These are phyloP conservation scores for Plusia festucae DNA, from an alignment of 2,888 invertebrate species.

Conservation along the genomic window DNA sequence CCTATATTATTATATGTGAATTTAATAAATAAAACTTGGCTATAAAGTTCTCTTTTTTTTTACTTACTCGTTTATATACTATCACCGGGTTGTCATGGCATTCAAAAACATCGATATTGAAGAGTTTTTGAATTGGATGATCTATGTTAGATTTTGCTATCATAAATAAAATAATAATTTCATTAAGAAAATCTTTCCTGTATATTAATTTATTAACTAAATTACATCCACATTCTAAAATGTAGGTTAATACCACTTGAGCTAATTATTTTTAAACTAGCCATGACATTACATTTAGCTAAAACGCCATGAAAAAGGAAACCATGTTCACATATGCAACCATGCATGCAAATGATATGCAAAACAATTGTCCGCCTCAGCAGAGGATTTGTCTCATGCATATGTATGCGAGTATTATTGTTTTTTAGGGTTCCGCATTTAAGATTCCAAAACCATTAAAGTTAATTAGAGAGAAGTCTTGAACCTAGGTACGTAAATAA, in stretches of 20 bases:
- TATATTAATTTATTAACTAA: too few relatives aligned
- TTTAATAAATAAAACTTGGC: too few relatives aligned
- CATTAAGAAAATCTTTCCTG: too few relatives aligned
- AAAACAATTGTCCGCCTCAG: constrained; percentile 35
- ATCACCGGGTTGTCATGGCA: too few relatives aligned
- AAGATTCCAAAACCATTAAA: neutral
- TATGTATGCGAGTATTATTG: constrained; percentile 20
- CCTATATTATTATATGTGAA: too few relatives aligned
- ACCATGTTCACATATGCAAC: constrained; percentile 24
- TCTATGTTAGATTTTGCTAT: too few relatives aligned
- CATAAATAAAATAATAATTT: too few relatives aligned
- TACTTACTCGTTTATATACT: too few relatives aligned
- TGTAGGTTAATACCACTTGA: neutral
- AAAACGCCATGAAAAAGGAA: constrained; percentile 29
- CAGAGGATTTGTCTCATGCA: constrained; percentile 31
- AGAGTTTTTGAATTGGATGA: too few relatives aligned
- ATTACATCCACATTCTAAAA: neutral
- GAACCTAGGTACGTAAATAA: neutral
- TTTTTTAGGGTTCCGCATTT: constrained; percentile 12
- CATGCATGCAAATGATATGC: constrained; percentile 44
- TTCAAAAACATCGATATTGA: too few relatives aligned
- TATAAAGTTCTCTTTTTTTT: too few relatives aligned
- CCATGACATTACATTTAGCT: constrained; percentile 15
- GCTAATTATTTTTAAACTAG: constrained; percentile 6
- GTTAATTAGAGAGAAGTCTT: neutral